Percentiles rank a stretch among this genome's conserved stretches.
Conservation (phyloP, 2,113 vertebrate species). For the Tenrec ecaudatus region DNA sequence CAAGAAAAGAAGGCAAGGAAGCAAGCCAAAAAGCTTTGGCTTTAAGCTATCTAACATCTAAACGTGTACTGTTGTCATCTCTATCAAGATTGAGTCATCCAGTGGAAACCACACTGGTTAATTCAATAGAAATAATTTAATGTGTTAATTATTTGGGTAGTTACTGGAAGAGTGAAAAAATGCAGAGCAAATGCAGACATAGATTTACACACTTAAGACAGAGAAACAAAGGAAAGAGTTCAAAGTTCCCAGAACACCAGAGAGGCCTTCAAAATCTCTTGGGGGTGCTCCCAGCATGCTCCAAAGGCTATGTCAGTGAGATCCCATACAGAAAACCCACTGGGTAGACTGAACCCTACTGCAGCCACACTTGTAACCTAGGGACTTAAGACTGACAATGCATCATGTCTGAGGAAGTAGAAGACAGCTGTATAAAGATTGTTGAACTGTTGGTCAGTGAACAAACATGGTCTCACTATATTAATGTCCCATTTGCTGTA, state of each 20-base stretch:
- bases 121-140: constrained; percentile 19
- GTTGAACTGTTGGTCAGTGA: too few relatives aligned
- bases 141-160: neutral
- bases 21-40: neutral
- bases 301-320: too few relatives aligned
- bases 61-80: neutral
- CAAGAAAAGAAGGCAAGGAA: neutral
- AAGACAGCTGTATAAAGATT: too few relatives aligned
- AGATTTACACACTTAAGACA: neutral
- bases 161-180: neutral
- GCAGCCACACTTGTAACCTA: too few relatives aligned
- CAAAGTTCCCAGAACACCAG: neutral
- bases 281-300: neutral
- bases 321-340: too few relatives aligned
- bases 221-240: neutral
- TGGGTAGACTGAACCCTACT: too few relatives aligned
- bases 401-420: too few relatives aligned
- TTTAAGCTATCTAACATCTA: neutral
- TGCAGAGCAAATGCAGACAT: neutral
- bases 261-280: neutral
- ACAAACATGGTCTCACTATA: too few relatives aligned
- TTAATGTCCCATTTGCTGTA: too few relatives aligned
- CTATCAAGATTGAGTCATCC: neutral
- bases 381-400: too few relatives aligned
- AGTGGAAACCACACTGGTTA: neutral